A percentile compares a stretch with the other conserved stretches of the same genome.
These are phyloP conservation scores for Rutpela maculata DNA, from an alignment of 2,888 invertebrate species.

Conservation along the genomic window DNA sequence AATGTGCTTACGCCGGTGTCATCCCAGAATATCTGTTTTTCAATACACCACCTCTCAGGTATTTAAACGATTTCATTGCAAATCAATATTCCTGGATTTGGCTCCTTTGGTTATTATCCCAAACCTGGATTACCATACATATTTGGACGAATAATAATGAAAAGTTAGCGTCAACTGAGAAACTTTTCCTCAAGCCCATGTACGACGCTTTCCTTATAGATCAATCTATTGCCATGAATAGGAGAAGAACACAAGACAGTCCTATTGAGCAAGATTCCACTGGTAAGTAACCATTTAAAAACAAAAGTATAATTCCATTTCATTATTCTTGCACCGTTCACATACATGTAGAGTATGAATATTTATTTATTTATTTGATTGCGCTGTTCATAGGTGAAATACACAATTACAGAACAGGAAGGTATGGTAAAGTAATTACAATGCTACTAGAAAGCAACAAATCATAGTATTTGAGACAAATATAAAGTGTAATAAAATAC, in stretches of 20 bases:
- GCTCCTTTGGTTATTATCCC: conserved; percentile 88
- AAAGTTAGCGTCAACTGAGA: conserved; percentile 88
- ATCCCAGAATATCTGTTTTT: conserved; percentile 94
- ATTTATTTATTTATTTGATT: too few species aligned
- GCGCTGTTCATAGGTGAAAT: too few species aligned
- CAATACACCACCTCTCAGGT: conserved; percentile 77
- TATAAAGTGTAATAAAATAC: too few species aligned
- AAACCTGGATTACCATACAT: conserved; percentile 91
- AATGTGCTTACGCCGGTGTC: conserved; percentile 83
- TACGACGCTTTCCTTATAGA: conserved; percentile 90
- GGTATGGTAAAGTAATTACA: too few species aligned
- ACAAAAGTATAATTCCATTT: too few species aligned
- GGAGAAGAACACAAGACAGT: conserved; percentile 75
- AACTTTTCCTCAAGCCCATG: conserved; percentile 89
- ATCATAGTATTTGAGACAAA: too few species aligned
- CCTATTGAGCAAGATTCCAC: background rate
- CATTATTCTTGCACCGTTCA: too few species aligned
- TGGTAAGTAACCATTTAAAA: background rate
- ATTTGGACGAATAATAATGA: conserved; percentile 91
- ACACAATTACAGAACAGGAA: too few species aligned
- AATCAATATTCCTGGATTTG: conserved; percentile 85
- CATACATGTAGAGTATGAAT: too few species aligned
- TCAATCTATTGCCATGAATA: conserved; percentile 88
- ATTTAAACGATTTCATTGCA: conserved; percentile 76
- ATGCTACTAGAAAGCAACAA: too few species aligned